Conservation (phyloP, 2,113 vertebrate species). For the Lagopus muta region DNA sequence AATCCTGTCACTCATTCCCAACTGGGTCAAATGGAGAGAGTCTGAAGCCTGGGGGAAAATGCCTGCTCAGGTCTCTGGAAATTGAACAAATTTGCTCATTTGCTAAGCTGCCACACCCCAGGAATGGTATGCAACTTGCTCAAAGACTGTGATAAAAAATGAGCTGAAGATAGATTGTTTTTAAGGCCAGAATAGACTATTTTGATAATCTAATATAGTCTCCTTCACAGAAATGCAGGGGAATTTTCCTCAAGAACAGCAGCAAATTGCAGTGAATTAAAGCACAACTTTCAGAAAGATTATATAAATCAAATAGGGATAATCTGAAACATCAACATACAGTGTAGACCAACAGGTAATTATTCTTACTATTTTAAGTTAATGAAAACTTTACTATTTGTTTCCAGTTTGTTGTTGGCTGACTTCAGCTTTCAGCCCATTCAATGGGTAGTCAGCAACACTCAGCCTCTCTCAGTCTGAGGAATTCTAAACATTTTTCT, state of each 20-base stretch:
- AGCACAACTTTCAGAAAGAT: background rate
- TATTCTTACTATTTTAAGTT: background rate
- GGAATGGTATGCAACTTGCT: background rate
- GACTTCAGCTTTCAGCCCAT: background rate
- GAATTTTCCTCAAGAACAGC: background rate
- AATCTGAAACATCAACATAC: background rate
- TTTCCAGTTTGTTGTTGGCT: background rate
- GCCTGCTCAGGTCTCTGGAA: background rate
- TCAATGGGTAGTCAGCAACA: background rate
- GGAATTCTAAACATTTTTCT: background rate
- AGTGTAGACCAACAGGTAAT: background rate
- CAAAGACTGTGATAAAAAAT: constrained; percentile 34
- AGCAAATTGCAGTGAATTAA: constrained; percentile 7
- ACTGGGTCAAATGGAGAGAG: background rate
- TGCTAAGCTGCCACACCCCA: background rate
- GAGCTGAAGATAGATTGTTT: background rate
- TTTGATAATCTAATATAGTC: background rate
- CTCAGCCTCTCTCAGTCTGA: background rate
- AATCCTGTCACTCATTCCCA: background rate
- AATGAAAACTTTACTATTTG: background rate
- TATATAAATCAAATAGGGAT: background rate
- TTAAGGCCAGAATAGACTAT: constrained; percentile 15
- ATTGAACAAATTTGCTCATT: background rate
- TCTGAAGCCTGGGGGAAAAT: background rate
- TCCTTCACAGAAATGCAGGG: background rate